Evolutionary conservation across 2,888 invertebrate species (phyloP), one percentile per base, ranked within the genome.

Genomic region (Ceriagrion tenellum): DNA sequence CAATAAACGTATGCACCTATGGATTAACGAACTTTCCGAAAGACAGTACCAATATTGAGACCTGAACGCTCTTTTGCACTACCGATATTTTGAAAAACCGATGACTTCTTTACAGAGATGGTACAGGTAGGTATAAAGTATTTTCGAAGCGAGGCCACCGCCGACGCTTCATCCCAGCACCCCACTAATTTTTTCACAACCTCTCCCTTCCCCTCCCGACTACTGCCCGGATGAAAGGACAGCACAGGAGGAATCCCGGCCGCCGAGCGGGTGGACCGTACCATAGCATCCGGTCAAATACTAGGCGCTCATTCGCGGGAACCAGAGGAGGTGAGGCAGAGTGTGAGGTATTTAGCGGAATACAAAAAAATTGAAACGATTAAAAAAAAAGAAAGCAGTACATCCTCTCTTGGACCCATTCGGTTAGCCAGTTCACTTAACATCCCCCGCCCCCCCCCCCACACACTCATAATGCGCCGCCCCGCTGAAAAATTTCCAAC

Each of bases 361-460:
- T n/a, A n/a, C 12, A 69, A 69, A 69, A 26, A 23, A 69, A 20
- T 18, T 26, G 16, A 69, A 69, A 26, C 69, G 69, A 26, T 8
- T 59, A 69, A 81, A 81, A 16, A 81, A 35, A 81, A 81, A 4
- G 12, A 81, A 81, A 81, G 12, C 81, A 81, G 81, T 81, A 35
- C 81, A 81, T 81, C 81, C 81, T 69, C 69, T 59, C 59, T 26
- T 35, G 81, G 30, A 26, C 81, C 81, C 81, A 35, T 81, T 81
- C 81, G 81, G 81, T 81, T 81, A 81, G 81, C 35, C 81, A 81
- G 81, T 81, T 81, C 81, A 81, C 81, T 81, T 81, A 81, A 81
- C 81, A 81, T 81, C 81, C 23, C 1, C 12, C 26, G 1, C 1
- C 12, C 26, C 47, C 47, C 47, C 8, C 4, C 69, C 69, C 26